These are phyloP conservation scores for Diarsia rubi DNA, from an alignment of 2,888 invertebrate genomes.

Conservation along the genomic window DNA sequence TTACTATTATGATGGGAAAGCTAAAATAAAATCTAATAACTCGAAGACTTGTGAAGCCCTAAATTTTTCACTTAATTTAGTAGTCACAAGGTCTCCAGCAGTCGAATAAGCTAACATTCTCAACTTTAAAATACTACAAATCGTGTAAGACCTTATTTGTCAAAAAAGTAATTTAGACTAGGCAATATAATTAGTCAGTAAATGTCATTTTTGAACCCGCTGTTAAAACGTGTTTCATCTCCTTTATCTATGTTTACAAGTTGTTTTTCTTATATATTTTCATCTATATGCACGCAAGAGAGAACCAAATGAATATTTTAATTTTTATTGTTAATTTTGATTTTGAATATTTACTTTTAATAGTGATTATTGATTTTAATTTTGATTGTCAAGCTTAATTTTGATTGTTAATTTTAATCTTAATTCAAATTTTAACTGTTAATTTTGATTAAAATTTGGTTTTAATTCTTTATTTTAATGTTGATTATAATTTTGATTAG, in stretches of 20 bases:
- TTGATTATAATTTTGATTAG: too few species aligned
- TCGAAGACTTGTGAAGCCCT: neutral
- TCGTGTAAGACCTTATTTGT: conserved; percentile 3
- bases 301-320: too few species aligned
- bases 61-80: neutral
- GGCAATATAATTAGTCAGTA: neutral
- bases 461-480: too few species aligned
- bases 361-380: too few species aligned
- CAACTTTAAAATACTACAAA: neutral
- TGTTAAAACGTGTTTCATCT: neutral
- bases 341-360: too few species aligned
- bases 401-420: too few species aligned
- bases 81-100: too few species aligned
- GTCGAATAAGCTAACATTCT: neutral
- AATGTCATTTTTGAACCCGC: neutral
- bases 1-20: too few species aligned
- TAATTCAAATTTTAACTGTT: too few species aligned
- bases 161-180: neutral
- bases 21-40: neutral
- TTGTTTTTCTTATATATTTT: neutral
- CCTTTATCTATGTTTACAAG: neutral
- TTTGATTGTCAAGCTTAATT: too few species aligned
- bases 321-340: too few species aligned
- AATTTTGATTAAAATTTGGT: too few species aligned
- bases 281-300: neutral